Evolutionary conservation across 37 sponge, comb jelly and placozoan species (phyloP), one percentile per base, ranked within the genome.

Genomic region (Tethya wilhelma): DNA sequence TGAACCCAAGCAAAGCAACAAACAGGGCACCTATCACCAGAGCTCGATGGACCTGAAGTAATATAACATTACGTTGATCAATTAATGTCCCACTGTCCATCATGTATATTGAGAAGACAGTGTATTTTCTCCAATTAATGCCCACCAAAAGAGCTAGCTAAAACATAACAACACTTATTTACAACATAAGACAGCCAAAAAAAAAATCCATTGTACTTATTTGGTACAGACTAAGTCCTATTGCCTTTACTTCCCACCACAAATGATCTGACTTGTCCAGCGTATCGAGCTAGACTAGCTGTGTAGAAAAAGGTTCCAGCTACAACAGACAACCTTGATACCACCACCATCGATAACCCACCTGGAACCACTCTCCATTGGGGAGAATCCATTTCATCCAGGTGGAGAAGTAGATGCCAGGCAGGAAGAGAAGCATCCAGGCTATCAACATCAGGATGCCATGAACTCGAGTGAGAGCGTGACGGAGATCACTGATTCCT

Each of bases 341-440:
- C 9, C 14, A 9, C 9, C 53, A 49, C 53, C 14, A 49, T 49
- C 53, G 53, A 49, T 49, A 49, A 49, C 9, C 14, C 17, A 84
- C 85, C 73, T 84, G 84, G 59, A 92, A 92, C 93, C 93, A 92
- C 39, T 71, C 57, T 66, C 90, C 85, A 74, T 81, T 92, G 44
- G 80, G 88, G 49, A 92, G 64, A 4, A 81, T 81, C 4, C 84
- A 85, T 36, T 73, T 87, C 93, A 92, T 92, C 80, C 69, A 79
- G 17, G 72, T 67, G 71, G 88, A 80, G 49, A 92, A 87, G 85
- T 87, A 92, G 23, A 80, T 78, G 34, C 59, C 93, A 76, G 79
- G 84, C 41, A 66, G 17, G 1, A 75, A 84, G 49, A 92, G 57
- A 23, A 84, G 39, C 0, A 69, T 75, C 79, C 81, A 92, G 6